These are phyloP conservation scores for Oxytorus armatus DNA, from an alignment of 2,888 invertebrate species.

Conservation along the genomic window DNA sequence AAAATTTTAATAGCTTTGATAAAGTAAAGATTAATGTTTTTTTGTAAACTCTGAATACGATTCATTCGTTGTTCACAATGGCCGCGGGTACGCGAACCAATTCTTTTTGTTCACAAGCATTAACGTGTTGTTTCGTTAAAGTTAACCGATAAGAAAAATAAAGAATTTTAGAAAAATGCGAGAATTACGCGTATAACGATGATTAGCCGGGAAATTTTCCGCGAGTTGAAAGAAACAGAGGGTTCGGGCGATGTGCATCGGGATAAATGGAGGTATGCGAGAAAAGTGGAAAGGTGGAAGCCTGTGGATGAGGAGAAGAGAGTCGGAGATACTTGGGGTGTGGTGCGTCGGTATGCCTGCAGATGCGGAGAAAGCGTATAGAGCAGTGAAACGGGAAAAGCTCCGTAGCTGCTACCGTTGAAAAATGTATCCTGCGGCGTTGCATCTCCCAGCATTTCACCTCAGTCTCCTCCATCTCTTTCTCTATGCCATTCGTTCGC, in stretches of 20 bases:
- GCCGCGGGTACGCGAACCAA: too few species aligned
- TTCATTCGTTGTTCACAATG: too few species aligned
- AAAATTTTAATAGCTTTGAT: too few species aligned
- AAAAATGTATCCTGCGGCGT: conserved; percentile 65
- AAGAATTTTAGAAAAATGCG: not conserved
- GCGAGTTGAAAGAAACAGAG: conserved; percentile 22
- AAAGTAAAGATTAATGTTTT: too few species aligned
- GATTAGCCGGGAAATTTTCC: conserved; percentile 14
- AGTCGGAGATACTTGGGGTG: conserved; percentile 27
- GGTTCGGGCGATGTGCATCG: too few species aligned
- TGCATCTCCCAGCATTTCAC: conserved; percentile 61
- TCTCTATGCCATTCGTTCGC: not conserved
- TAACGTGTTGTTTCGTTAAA: not conserved
- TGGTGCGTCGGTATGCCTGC: conserved; percentile 38
- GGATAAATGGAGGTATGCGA: conserved; percentile 43
- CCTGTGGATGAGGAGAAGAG: conserved; percentile 29
- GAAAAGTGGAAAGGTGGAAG: conserved; percentile 32
- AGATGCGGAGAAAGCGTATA: conserved; percentile 51
- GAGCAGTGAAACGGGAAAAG: conserved; percentile 54
- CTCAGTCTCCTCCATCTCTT: conserved; percentile 36
- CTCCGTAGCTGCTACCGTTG: conserved; percentile 56
- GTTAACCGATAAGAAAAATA: not conserved
- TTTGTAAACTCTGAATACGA: too few species aligned
- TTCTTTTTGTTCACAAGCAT: not conserved
- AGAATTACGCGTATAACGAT: conserved; percentile 2